Percentiles rank a stretch among this genome's conserved stretches.
Evolutionary conservation across 1,140 invertebrate species (phyloP).

Genomic region (Brachystomella parvula): DNA sequence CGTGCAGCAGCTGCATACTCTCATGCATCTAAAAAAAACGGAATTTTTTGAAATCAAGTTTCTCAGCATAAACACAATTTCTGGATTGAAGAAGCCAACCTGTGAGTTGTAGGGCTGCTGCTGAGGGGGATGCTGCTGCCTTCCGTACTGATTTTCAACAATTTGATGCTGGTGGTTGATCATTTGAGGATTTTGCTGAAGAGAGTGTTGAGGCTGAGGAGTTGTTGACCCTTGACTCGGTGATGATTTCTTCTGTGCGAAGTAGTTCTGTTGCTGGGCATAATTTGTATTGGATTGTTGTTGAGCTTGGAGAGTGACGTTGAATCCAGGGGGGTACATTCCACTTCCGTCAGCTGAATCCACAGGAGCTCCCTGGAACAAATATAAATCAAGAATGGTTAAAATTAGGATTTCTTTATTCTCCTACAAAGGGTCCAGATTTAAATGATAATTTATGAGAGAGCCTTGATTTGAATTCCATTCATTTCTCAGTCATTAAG

Average conservation of each 20-base stretch:
- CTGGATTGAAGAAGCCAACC: slow-evolving; percentile 40
- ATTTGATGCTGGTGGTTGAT: background rate
- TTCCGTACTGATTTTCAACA: slow-evolving; percentile 47
- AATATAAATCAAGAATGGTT: no score
- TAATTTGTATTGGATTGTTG: background rate
- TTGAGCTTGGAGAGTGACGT: background rate
- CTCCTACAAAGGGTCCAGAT: no score
- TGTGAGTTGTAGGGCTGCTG: background rate
- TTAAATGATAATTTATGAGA: no score
- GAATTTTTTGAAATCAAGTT: background rate
- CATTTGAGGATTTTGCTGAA: no score
- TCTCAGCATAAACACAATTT: background rate
- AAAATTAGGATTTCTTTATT: no score
- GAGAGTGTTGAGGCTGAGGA: no score
- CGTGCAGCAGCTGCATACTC: slow-evolving; percentile 26
- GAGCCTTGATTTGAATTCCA: no score
- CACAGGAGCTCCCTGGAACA: background rate
- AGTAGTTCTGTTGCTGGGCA: background rate
- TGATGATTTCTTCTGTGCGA: no score
- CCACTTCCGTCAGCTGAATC: background rate
- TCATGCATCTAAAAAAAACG: slow-evolving; percentile 27
- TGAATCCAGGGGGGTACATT: background rate
- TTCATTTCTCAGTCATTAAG: no score
- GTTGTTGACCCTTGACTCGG: no score
- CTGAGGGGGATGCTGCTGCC: slow-evolving; percentile 39